Evolutionary conservation across 1,140 invertebrate genomes (phyloP).

Genomic region (Pectinophora gossypiella): DNA sequence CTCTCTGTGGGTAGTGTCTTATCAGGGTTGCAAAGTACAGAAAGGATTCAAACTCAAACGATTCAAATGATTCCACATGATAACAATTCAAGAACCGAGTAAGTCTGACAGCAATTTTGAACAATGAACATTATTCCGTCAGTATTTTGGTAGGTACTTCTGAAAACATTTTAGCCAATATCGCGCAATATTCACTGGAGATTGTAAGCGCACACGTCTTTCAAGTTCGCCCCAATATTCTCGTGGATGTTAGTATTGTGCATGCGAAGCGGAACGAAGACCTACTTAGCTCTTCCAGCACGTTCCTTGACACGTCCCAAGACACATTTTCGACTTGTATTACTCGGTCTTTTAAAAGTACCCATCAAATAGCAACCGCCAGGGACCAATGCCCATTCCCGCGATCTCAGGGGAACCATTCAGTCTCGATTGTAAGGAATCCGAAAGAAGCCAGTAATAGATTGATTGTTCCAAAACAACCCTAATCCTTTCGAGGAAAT

Average conservation of each 20-base stretch:
- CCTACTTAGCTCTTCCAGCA: not conserved
- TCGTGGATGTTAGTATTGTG: not conserved
- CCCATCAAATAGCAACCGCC: not conserved
- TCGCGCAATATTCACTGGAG: no score
- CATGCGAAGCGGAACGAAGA: not conserved
- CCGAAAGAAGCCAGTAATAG: not conserved
- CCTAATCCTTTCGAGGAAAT: not conserved
- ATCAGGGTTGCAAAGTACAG: no score
- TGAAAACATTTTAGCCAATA: no score
- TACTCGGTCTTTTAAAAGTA: slow-evolving; percentile 4
- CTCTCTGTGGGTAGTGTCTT: no score
- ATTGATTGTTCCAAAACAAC: not conserved
- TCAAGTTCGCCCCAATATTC: not conserved
- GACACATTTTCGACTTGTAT: not conserved
- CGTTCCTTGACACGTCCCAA: not conserved
- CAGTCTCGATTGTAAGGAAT: not conserved
- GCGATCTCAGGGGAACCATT: not conserved
- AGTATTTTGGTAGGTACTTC: no score
- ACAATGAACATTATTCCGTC: no score
- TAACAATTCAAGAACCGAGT: no score
- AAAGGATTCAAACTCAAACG: no score
- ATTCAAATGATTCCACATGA: no score
- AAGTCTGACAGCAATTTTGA: no score
- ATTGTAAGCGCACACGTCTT: no score
- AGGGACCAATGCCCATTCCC: not conserved